Percentiles rank a stretch among this genome's conserved stretches.
These are phyloP conservation scores for Buceros bicornis DNA, from an alignment of 2,797 vertebrate genomes.

Conservation along the genomic window DNA sequence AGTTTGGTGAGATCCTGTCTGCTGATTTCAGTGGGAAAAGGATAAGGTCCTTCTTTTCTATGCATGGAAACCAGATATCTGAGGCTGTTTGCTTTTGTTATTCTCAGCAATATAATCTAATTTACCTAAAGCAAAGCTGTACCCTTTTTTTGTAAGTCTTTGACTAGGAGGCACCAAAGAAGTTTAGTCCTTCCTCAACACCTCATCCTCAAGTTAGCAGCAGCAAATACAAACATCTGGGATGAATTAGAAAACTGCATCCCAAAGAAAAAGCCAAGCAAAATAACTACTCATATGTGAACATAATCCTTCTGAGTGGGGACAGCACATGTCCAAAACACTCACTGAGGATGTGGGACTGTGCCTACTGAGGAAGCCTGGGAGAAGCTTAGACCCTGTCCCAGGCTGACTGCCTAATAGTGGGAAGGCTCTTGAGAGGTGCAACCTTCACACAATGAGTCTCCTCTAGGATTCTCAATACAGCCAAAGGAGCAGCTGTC, in stretches of 20 bases:
- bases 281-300: background rate
- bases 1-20: background rate
- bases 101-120: slow-evolving; percentile 31
- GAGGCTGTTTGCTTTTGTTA: background rate
- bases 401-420: background rate
- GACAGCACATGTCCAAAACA: background rate
- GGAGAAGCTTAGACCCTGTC: background rate
- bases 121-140: slow-evolving; percentile 32
- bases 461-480: background rate
- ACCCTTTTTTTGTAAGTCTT: background rate
- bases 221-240: background rate
- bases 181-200: background rate
- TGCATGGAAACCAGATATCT: background rate
- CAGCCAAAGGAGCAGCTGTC: background rate
- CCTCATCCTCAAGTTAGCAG: background rate
- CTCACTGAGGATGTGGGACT: too few species aligned
- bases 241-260: background rate
- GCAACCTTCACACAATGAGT: background rate
- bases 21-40: slow-evolving; percentile 6
- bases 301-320: background rate
- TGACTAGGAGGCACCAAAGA: background rate
- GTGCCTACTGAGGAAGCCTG: background rate
- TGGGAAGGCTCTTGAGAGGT: background rate
- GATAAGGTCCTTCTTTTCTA: slow-evolving; percentile 16
- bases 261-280: background rate